A percentile compares a stretch with the other conserved stretches of the same genome.
These are phyloP conservation scores for Zaprionus camerounensis DNA, from an alignment of 1,140 invertebrate genomes.

Conservation along the genomic window DNA sequence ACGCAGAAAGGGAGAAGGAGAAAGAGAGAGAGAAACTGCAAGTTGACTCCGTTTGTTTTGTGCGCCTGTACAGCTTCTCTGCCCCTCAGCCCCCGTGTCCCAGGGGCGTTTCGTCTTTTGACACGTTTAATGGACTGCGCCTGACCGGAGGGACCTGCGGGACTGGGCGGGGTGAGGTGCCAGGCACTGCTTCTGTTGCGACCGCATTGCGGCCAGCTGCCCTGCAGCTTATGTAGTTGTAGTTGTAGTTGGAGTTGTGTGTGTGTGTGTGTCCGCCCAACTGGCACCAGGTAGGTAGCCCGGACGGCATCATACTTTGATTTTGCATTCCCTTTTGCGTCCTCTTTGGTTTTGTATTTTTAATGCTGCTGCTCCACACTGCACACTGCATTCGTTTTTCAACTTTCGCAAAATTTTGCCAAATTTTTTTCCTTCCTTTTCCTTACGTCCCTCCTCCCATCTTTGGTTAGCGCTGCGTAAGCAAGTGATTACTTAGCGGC, in stretches of 20 bases:
- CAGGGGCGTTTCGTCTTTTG: slow-evolving; percentile 60
- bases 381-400: slow-evolving; percentile 38
- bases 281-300: slow-evolving; percentile 11
- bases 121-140: slow-evolving; percentile 75
- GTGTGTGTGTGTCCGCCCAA: not conserved
- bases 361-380: slow-evolving; percentile 49
- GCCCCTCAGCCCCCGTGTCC: slow-evolving; percentile 22
- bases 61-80: slow-evolving; percentile 8
- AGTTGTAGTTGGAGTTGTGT: not conserved
- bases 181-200: slow-evolving; percentile 35
- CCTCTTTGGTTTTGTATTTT: slow-evolving; percentile 57
- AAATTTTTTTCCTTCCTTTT: slow-evolving; percentile 6
- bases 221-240: slow-evolving; percentile 36
- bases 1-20: not conserved
- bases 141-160: slow-evolving; percentile 6
- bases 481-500: slow-evolving; percentile 64
- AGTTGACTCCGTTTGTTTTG: slow-evolving; percentile 54
- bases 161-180: not conserved
- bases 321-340: slow-evolving; percentile 73
- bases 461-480: slow-evolving; percentile 23
- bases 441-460: not conserved
- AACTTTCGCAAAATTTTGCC: slow-evolving; percentile 15
- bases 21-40: slow-evolving; percentile 8
- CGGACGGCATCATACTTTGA: slow-evolving; percentile 65
- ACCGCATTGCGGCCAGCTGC: slow-evolving; percentile 66